A percentile compares a stretch with the other conserved stretches of the same genome.
phyloP scores from a whole-genome alignment of 1,140 invertebrate species.

The Anoplolepis gracilipes region DNA sequence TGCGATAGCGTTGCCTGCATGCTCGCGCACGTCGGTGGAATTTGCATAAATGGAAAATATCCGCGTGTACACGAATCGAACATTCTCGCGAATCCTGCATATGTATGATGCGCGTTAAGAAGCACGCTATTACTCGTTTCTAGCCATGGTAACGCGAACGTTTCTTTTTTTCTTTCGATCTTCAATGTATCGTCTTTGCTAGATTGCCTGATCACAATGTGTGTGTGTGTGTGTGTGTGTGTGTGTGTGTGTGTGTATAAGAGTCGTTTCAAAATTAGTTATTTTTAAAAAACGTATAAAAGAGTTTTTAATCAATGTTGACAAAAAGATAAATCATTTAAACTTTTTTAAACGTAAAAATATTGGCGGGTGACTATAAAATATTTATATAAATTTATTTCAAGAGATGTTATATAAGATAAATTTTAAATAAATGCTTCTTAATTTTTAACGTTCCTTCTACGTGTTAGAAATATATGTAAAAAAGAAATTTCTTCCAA shows the following conservation, averaged over 20 bases:
- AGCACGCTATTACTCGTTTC: conserved; percentile 22
- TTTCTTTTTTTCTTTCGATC: not conserved
- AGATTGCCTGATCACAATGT: conserved; percentile 8
- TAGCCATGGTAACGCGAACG: not conserved
- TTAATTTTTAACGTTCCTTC: not conserved
- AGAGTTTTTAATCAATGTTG: not conserved
- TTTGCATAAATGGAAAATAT: conserved; percentile 82
- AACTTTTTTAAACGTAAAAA: not conserved
- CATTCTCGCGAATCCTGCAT: conserved; percentile 20
- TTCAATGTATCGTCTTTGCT: not conserved
- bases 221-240: not conserved
- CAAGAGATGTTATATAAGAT: not conserved
- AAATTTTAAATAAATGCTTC: not conserved
- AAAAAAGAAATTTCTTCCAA: not conserved
- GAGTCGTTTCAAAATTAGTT: conserved; percentile 21
- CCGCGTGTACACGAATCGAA: conserved; percentile 56
- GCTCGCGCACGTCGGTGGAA: conserved; percentile 68
- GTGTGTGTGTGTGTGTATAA: not conserved
- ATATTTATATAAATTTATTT: not conserved
- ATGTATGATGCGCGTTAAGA: conserved; percentile 66
- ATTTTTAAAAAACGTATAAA: not conserved
- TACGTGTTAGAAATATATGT: not conserved
- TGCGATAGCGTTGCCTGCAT: conserved; percentile 76
- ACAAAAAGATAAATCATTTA: not conserved
- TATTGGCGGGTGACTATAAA: not conserved